Evolutionary conservation across 1,140 invertebrate genomes (phyloP).

Genomic region (Melanaphis sacchari): DNA sequence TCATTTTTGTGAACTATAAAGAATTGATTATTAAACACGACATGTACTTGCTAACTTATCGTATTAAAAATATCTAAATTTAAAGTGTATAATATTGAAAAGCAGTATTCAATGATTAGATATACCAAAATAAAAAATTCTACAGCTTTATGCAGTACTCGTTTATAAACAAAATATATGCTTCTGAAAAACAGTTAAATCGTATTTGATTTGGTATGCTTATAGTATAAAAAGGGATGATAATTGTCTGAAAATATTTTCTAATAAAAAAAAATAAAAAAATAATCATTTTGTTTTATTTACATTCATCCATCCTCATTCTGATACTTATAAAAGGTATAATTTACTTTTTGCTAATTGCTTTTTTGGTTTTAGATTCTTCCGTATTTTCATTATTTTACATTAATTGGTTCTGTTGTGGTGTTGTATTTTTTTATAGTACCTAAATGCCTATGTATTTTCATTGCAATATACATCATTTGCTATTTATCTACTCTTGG

Average conservation of each 20-base stretch:
- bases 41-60: too few species aligned
- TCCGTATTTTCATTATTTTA: background rate
- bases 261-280: too few species aligned
- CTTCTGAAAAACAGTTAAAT: background rate
- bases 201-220: background rate
- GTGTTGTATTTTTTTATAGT: background rate
- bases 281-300: background rate
- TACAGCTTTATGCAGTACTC: too few species aligned
- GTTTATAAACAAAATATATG: too few species aligned
- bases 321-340: background rate
- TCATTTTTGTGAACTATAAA: too few species aligned
- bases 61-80: too few species aligned
- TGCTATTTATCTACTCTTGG: background rate
- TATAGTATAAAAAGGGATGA: background rate
- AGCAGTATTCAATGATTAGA: too few species aligned
- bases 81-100: background rate
- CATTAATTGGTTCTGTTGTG: background rate
- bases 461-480: background rate
- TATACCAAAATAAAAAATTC: too few species aligned
- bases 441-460: background rate
- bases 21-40: too few species aligned
- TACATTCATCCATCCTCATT: background rate
- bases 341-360: background rate
- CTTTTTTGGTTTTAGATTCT: background rate
- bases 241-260: background rate